A percentile compares a stretch with the other conserved stretches of the same genome.
These are phyloP conservation scores for Anthonomus grandis DNA, from an alignment of 1,140 invertebrate species.

Conservation along the genomic window DNA sequence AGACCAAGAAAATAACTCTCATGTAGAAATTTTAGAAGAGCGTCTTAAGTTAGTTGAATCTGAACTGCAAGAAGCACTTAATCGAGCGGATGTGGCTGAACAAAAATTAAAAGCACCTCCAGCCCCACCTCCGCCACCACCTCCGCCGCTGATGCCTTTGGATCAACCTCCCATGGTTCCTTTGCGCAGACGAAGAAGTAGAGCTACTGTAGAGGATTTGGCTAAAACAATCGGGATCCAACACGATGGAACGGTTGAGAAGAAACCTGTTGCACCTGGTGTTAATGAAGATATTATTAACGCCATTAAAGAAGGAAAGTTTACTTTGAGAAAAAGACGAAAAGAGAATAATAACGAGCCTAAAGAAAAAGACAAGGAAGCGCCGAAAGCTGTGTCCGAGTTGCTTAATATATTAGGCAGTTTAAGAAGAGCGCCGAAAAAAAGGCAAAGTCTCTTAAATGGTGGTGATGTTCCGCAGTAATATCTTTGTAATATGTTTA, in stretches of 20 bases:
- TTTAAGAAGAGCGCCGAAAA: constrained; percentile 57
- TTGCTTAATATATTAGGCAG: constrained; percentile 70
- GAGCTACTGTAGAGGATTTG: constrained; percentile 43
- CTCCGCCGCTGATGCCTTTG: constrained; percentile 46
- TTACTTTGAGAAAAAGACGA: constrained; percentile 64
- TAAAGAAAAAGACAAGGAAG: constrained; percentile 57
- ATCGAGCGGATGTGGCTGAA: constrained; percentile 62
- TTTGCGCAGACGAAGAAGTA: constrained; percentile 36
- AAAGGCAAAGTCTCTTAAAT: constrained; percentile 30
- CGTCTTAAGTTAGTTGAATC: constrained; percentile 65
- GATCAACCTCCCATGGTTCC: constrained; percentile 36
- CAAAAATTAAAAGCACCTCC: constrained; percentile 48
- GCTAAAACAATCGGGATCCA: constrained; percentile 32
- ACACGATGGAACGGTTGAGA: constrained; percentile 17
- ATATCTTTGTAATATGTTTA: too few species aligned
- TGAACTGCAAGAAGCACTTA: constrained; percentile 58
- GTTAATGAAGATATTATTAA: constrained; percentile 72
- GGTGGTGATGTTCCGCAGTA: too few species aligned
- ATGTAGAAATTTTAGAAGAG: constrained; percentile 67
- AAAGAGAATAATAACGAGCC: constrained; percentile 59
- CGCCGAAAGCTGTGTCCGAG: constrained; percentile 66
- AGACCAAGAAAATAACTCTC: constrained; percentile 62
- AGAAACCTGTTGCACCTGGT: constrained; percentile 30
- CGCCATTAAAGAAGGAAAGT: constrained; percentile 72
- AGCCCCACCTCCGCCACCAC: constrained; percentile 48